Evolutionary conservation across 2,888 invertebrate species (phyloP).

Genomic region (Ichneumoninae sp.): DNA sequence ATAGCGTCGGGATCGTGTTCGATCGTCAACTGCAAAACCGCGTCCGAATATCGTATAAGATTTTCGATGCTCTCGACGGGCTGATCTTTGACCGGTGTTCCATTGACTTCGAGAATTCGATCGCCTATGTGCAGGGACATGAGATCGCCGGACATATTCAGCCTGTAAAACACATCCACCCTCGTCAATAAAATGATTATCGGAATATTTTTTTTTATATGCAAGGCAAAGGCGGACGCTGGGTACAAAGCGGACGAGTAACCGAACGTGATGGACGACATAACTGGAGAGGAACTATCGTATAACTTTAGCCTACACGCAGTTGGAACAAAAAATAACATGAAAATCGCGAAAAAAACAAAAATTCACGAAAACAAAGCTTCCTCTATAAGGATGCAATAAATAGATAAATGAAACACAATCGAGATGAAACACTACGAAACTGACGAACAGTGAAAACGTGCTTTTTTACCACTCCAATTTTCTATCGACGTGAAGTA

Average conservation of each 20-base stretch:
- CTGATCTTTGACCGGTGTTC: constrained; percentile 92
- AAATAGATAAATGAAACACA: background rate
- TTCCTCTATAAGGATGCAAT: background rate
- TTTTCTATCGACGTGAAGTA: constrained; percentile 35
- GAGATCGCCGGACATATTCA: constrained; percentile 92
- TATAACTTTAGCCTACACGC: background rate
- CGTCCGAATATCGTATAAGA: constrained; percentile 89
- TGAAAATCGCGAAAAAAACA: background rate
- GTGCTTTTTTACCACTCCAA: constrained; percentile 37
- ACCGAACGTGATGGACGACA: constrained; percentile 8
- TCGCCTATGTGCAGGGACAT: constrained; percentile 96
- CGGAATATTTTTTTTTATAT: constrained; percentile 4
- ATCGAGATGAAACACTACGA: background rate
- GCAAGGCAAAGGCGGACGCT: constrained; percentile 22
- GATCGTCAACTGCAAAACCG: constrained; percentile 92
- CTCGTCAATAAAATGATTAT: background rate
- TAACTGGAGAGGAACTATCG: constrained; percentile 33
- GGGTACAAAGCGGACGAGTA: constrained; percentile 21
- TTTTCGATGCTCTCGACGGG: constrained; percentile 92
- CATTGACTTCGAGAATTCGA: constrained; percentile 96
- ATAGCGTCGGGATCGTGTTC: constrained; percentile 94
- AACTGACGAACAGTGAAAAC: constrained; percentile 8
- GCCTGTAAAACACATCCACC: constrained; percentile 85
- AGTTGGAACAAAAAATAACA: background rate
- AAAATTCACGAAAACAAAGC: no score